A percentile compares a stretch with the other conserved stretches of the same genome.
Conservation (phyloP, 2,113 vertebrate genomes). For the human (Homo sapiens) region DNA sequence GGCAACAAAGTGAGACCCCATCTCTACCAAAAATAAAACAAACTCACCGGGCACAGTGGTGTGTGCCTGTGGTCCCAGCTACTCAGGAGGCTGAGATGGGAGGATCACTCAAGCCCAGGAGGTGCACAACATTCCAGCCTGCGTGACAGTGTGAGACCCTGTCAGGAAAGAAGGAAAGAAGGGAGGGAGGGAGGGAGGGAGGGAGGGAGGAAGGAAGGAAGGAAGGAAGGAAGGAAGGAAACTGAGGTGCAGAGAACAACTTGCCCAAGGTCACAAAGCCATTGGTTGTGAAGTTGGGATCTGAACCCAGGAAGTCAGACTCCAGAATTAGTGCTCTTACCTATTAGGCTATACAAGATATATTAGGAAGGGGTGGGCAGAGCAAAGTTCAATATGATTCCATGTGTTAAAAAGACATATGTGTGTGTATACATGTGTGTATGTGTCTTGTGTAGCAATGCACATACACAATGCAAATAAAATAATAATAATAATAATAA, state of each 20-base stretch:
- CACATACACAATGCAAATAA: too few species aligned
- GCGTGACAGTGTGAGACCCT: neutral
- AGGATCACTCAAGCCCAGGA: neutral
- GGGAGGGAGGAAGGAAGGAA: fast-evolving
- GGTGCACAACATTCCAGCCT: neutral
- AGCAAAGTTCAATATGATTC: neutral
- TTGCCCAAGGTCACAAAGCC: neutral
- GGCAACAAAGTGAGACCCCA: neutral
- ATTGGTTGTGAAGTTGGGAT: neutral
- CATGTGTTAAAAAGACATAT: neutral
- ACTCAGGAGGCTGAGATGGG: neutral
- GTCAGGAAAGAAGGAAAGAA: neutral
- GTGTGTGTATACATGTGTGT: neutral
- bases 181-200: fast-evolving
- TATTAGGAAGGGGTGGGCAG: neutral
- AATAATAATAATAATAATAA: too few species aligned
- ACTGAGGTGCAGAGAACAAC: neutral
- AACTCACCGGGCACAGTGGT: neutral
- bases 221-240: too few species aligned
- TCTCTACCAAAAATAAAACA: neutral
- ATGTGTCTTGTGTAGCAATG: neutral
- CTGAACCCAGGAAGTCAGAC: neutral
- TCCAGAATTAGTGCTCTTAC: slow-evolving; percentile 18
- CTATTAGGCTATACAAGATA: neutral
- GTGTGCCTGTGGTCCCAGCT: neutral